phyloP scores from a whole-genome alignment of 2,888 invertebrate genomes.

The Epistrophella euchroma region DNA sequence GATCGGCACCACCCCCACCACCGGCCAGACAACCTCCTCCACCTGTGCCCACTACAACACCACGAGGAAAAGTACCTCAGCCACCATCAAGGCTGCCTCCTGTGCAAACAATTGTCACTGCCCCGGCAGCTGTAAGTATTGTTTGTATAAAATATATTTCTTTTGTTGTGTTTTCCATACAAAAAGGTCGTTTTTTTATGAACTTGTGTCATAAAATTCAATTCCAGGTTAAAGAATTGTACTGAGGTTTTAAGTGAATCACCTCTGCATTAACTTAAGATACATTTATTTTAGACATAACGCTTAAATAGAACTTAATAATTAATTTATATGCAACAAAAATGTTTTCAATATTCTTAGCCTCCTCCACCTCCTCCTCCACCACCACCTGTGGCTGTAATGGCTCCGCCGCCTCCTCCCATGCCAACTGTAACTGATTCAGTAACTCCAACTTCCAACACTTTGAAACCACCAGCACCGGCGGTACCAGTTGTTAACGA shows the following conservation, averaged over 20 bases:
- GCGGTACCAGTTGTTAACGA: slow-evolving; percentile 84
- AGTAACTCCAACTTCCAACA: slow-evolving; percentile 77
- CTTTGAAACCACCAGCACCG: slow-evolving; percentile 79
- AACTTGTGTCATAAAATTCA: no score
- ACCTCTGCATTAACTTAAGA: no score
- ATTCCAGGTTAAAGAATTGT: no score
- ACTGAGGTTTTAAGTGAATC: no score
- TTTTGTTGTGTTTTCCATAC: background rate
- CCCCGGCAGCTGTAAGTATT: slow-evolving; percentile 78
- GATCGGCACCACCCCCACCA: slow-evolving; percentile 84
- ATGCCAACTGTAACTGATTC: slow-evolving; percentile 81
- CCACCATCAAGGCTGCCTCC: slow-evolving; percentile 83
- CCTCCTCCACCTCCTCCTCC: slow-evolving; percentile 83
- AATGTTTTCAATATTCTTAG: slow-evolving; percentile 39
- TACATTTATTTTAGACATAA: no score
- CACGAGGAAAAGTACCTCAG: slow-evolving; percentile 81
- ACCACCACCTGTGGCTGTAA: slow-evolving; percentile 79
- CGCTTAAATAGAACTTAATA: no score
- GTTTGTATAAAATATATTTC: background rate
- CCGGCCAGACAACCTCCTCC: slow-evolving; percentile 86
- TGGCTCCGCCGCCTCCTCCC: slow-evolving; percentile 84
- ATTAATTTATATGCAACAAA: no score
- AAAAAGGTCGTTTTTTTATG: no score
- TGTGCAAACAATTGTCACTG: slow-evolving; percentile 78
- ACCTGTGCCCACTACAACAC: slow-evolving; percentile 86